phyloP scores from a whole-genome alignment of 2,113 vertebrate genomes.

The Ictidomys tridecemlineatus region DNA sequence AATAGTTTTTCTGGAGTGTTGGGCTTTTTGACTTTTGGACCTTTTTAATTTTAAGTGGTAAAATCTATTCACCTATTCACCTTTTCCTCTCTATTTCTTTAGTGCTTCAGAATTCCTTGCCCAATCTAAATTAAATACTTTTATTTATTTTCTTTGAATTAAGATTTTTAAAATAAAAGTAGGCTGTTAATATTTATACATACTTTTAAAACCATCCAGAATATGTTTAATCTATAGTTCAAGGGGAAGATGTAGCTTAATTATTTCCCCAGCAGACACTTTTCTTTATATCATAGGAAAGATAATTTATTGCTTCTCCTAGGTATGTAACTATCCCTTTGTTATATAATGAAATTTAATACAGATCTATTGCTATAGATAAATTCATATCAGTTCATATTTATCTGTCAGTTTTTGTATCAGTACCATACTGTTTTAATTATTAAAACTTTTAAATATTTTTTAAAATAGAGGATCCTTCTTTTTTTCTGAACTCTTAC shows the following conservation, averaged over 20 bases:
- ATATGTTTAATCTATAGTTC: neutral
- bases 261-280: neutral
- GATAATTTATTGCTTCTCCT: neutral
- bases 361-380: neutral
- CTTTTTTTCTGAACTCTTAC: conserved; percentile 1
- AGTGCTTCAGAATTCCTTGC: neutral
- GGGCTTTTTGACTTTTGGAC: neutral
- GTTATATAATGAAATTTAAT: neutral
- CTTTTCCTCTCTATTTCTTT: neutral
- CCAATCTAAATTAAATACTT: neutral
- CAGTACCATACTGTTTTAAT: neutral
- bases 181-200: conserved; percentile 29
- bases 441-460: neutral
- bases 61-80: neutral
- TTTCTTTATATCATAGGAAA: neutral
- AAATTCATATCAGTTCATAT: neutral
- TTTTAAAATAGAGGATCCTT: neutral
- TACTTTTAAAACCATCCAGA: neutral
- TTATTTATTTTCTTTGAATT: neutral
- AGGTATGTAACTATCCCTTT: neutral
- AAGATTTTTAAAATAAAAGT: neutral
- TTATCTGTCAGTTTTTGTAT: neutral
- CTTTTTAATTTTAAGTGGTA: neutral
- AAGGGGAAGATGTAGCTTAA: neutral
- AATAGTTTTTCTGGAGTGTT: neutral